Evolutionary conservation across 92 coral and sea anemone genomes (phyloP), one percentile per base, ranked within the genome.

Genomic region (Diadumene lineata): DNA sequence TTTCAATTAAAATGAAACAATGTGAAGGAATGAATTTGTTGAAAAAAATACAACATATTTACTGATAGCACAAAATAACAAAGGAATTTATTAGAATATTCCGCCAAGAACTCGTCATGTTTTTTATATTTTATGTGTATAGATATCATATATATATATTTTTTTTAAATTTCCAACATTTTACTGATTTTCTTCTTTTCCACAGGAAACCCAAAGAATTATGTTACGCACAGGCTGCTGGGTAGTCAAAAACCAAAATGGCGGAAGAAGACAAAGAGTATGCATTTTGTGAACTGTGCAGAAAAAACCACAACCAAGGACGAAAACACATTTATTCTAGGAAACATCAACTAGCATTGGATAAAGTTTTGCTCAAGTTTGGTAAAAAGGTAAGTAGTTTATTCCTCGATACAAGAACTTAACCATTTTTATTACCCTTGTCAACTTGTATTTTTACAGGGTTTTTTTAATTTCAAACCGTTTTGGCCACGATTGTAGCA

Each of bases 241-340:
- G 92, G 85, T 73, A 79, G 11, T 25, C 28, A 73, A 28, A 19
- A 29, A 78, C 28, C 82, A 90, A 87, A 31, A 91, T 91, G 97
- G 97, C 97, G 90, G 97, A 88, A 67, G 78, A 85, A 23, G 75
- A 34, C 27, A 85, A 67, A 26, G 86, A 88, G n/a, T 91, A 77
- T 69, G 26, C 73, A 31, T 92, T 86, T 77, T 96, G 99, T 33
- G 62, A 74, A 58, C 83, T 96, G 48, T 96, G 99, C 65, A 84
- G 97, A 31, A 81, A 79, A 56, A 96, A 96, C 60, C 99, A 96
- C 74, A 86, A 92, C 73, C 83, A 68, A 74, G 99, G 97, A 63
- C 84, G 96, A 55, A 92, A 92, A 69, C 99, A 96, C 62, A 87
- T 92, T 38, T 96, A 89, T 57, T 71, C 96, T 19, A 89, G 72